phyloP scores from a whole-genome alignment of 2,888 invertebrate species.

The Synergus japonicus region DNA sequence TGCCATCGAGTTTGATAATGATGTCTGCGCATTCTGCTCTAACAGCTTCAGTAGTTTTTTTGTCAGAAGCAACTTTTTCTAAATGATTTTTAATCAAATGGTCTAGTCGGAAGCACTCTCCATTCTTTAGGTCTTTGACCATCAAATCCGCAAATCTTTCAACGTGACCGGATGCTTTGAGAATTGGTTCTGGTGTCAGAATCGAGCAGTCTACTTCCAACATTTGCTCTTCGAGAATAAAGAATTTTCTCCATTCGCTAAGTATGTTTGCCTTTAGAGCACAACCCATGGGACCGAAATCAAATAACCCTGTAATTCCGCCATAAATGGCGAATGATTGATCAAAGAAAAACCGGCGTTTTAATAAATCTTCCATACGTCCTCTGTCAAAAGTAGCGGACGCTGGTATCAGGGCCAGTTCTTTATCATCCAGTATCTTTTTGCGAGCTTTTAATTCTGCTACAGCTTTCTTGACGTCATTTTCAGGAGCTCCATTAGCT shows the following conservation, averaged over 20 bases:
- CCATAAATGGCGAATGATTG: slow-evolving; percentile 99
- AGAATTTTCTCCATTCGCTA: slow-evolving; percentile 95
- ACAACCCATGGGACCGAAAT: slow-evolving; percentile 99
- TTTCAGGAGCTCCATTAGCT: slow-evolving; percentile 90
- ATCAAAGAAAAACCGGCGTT: slow-evolving; percentile 97
- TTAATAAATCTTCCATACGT: slow-evolving; percentile 97
- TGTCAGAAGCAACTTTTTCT: slow-evolving; percentile 91
- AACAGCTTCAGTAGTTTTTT: slow-evolving; percentile 85
- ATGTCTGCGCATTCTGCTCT: slow-evolving; percentile 89
- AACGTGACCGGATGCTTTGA: slow-evolving; percentile 99
- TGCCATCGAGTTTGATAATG: slow-evolving; percentile 92
- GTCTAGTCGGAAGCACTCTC: slow-evolving; percentile 98
- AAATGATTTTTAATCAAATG: slow-evolving; percentile 97
- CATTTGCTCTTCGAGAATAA: slow-evolving; percentile 98
- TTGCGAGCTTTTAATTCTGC: slow-evolving; percentile 94
- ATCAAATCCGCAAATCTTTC: slow-evolving; percentile 99
- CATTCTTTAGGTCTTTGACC: slow-evolving; percentile 97
- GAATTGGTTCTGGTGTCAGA: slow-evolving; percentile 96
- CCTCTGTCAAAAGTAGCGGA: slow-evolving; percentile 90
- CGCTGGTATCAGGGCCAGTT: slow-evolving; percentile 88
- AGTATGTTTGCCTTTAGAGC: slow-evolving; percentile 97
- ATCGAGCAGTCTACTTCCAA: slow-evolving; percentile 99
- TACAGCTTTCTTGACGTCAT: slow-evolving; percentile 96
- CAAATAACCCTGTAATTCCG: slow-evolving; percentile 95
- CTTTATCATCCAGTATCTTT: slow-evolving; percentile 94